These are phyloP conservation scores for Aphodius sticticus DNA, from an alignment of 2,888 invertebrate species.

Conservation along the genomic window DNA sequence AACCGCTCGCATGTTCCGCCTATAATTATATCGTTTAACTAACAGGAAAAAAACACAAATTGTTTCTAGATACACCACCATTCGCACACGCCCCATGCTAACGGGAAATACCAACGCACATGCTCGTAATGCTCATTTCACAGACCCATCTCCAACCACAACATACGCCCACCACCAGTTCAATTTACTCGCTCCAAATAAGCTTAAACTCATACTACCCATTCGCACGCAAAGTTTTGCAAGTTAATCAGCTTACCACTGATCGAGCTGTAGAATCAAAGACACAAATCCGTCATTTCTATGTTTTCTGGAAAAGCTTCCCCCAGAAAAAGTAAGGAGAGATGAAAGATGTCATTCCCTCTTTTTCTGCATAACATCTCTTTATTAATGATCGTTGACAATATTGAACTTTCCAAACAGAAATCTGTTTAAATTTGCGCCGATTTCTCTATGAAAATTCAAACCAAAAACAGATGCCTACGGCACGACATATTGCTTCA, in stretches of 20 bases:
- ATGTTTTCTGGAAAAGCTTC: too few relatives aligned
- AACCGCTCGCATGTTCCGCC: constrained; percentile 23
- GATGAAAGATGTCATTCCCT: too few relatives aligned
- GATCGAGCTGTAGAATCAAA: not conserved
- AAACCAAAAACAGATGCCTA: too few relatives aligned
- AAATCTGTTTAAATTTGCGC: too few relatives aligned
- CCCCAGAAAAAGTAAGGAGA: too few relatives aligned
- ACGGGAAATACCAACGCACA: not conserved
- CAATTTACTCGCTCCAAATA: not conserved
- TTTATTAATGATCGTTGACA: too few relatives aligned
- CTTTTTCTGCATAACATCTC: too few relatives aligned
- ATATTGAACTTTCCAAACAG: too few relatives aligned
- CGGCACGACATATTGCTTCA: too few relatives aligned
- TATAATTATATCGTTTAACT: constrained; percentile 37
- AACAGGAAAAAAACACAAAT: constrained; percentile 38
- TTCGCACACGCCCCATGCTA: not conserved
- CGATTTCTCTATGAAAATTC: too few relatives aligned
- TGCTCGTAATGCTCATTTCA: not conserved
- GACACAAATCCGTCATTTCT: too few relatives aligned
- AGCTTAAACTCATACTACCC: not conserved
- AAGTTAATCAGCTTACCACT: not conserved
- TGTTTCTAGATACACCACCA: constrained; percentile 27
- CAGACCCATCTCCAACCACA: not conserved
- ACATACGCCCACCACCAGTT: not conserved
- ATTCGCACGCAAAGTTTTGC: not conserved